Evolutionary conservation across 2,888 invertebrate species (phyloP), one percentile per base, ranked within the genome.

Genomic region (Embidobia sp.): DNA sequence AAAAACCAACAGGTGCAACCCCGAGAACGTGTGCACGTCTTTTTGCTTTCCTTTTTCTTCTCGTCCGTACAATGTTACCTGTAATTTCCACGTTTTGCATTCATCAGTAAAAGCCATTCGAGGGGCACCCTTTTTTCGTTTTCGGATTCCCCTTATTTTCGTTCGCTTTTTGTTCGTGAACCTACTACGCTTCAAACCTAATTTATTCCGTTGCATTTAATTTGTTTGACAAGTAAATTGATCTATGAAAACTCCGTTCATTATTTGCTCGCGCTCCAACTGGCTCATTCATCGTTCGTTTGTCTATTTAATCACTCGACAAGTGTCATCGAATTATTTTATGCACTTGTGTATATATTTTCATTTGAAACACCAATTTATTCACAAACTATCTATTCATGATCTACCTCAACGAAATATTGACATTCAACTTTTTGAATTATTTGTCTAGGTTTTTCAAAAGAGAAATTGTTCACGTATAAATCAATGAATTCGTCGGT

Each of bases 1-100:
- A 77, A 67, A 70, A 70, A 57, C 8, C 6, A 49, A 48, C 76
- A 77, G 76, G 64, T 70, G 76, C 59, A 37, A 22, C 48, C 33
- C 35, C 11, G 18, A 15, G 51, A 51, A 51, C 61, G 61, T 10
- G 70, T 22, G 44, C 51, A 29, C 42, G 48, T 31, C 31, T 49
- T 64, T 42, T 26, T 29, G 5, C 35, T 13, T 19, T 42, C 31
- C 10, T 42, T 51, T 42, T 33, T 46, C 27, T 15, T 48, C 19
- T 40, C 22, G 44, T 53, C 26, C 27, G 33, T 19, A 63, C 59
- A 53, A 53, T 72, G 70, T 72, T 72, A 35, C 70, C 61, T 63
- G 51, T 70, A 70, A 70, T 69, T 69, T 69, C 19, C 69, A 59
- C 49, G 18, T 69, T 37, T 59, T 15, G 37, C 48, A 55, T 67